Percentiles rank a stretch among this genome's conserved stretches.
Conservation (phyloP, 2,888 invertebrate species). For the Eupithecia insigniata region DNA sequence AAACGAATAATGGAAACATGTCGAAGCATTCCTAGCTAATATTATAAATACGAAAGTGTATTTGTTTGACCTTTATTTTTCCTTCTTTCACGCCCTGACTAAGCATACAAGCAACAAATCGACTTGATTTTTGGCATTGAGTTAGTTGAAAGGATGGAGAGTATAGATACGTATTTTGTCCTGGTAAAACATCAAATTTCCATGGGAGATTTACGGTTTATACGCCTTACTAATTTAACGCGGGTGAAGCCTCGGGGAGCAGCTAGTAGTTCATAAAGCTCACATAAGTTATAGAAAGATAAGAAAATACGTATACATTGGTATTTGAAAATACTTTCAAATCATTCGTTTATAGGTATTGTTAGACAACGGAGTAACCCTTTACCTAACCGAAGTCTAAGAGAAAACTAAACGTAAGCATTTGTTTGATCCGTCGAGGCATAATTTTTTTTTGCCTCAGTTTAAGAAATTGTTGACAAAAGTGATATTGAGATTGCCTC, state of each 20-base stretch:
- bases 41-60: too few relatives aligned
- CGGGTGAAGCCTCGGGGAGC: too few relatives aligned
- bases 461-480: background rate
- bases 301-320: background rate
- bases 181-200: too few relatives aligned
- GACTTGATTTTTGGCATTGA: too few relatives aligned
- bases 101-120: too few relatives aligned
- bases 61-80: too few relatives aligned
- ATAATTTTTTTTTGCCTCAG: background rate
- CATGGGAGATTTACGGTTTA: too few relatives aligned
- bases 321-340: background rate
- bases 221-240: too few relatives aligned
- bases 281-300: background rate
- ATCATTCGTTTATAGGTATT: background rate
- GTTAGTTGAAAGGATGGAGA: too few relatives aligned
- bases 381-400: background rate
- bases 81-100: too few relatives aligned
- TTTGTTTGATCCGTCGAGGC: background rate
- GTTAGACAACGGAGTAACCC: background rate
- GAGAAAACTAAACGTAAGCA: background rate
- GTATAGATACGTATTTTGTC: too few relatives aligned
- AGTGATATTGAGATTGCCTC: background rate
- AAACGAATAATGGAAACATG: too few relatives aligned
- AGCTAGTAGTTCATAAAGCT: background rate
- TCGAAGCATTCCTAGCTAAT: background rate